Base-by-base conservation (phyloP, 2,888 invertebrate genomes). In the Cosmorhoe ocellata region DNA sequence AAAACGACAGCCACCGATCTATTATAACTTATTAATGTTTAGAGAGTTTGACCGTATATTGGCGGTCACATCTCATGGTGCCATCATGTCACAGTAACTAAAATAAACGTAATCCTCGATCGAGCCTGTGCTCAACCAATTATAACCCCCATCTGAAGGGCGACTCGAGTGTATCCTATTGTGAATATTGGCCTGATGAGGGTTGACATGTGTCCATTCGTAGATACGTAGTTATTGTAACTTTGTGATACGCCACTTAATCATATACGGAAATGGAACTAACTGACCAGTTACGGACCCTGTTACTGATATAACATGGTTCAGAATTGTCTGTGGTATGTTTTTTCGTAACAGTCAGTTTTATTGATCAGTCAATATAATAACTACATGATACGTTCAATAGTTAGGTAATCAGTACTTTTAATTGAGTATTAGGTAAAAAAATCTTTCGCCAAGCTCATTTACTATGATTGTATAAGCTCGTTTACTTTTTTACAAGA, bases 171-270 rank as follows among this genome's bases (percentile, higher is more conserved):
- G 61, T 49, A 52, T 58, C 62, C 57, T 58, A 61, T 64, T 62
- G 61, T 59, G 62, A 61, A 62, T 63, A 57, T 64, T 50, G 58
- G 55, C 51, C 56, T 64, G 78, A 81, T 68, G 71, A 79, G 81
- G 81, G 79, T 80, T 69, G 80, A 75, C 81, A 73, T 59, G 61
- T 75, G 79, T 76, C 80, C 70, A 67, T 75, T 70, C 66, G 53
- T 60, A 42, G 42, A 42, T 42, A 62, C 59, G 57, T 64, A 60
- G 69, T 67, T 71, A 68, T 74, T 74, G 75, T 75, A 70, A 67
- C 63, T 64, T 48, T 51, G 58, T 49, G 50, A 48, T 52, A 55
- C 47, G 42, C 48, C 48, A 56, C 55, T 56, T 56, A 55, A 48
- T 47, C 51, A 48, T 55, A 36, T 39, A 34, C 38, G 51, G 48